phyloP scores from a whole-genome alignment of 2,113 vertebrate species.

The Chaetorhynchus papuensis region DNA sequence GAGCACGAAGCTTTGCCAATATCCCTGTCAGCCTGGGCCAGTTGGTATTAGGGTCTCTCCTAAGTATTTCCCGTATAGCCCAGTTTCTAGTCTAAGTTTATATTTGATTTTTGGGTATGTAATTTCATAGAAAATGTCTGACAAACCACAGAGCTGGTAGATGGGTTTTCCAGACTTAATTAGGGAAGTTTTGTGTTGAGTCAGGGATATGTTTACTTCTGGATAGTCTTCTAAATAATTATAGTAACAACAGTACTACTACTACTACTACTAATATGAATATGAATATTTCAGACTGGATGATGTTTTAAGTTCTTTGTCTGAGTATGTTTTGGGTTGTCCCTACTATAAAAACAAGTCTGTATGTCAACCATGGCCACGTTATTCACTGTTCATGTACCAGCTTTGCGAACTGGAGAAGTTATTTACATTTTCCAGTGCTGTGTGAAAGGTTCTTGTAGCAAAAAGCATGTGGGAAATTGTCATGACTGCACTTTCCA shows the following conservation, averaged over 20 bases:
- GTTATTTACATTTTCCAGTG: background rate
- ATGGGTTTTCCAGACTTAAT: background rate
- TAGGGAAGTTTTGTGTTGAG: background rate
- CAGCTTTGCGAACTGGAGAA: background rate
- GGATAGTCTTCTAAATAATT: background rate
- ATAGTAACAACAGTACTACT: background rate
- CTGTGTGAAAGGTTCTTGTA: background rate
- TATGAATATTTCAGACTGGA: background rate
- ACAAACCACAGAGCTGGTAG: background rate
- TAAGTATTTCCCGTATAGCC: background rate
- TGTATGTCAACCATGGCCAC: fast-evolving
- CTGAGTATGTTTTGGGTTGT: background rate
- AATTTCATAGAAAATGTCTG: background rate
- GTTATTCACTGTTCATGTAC: background rate
- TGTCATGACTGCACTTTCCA: background rate
- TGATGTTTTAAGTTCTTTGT: background rate
- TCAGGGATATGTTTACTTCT: background rate
- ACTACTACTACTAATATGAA: background rate
- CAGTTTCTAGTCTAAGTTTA: background rate
- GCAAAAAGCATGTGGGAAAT: background rate
- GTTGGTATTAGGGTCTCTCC: background rate
- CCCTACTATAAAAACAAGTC: background rate
- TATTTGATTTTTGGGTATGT: background rate
- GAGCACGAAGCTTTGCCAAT: background rate
- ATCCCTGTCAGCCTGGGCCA: background rate